Evolutionary conservation across 2,888 invertebrate species (phyloP).

Genomic region (Drymonia ruficornis): DNA sequence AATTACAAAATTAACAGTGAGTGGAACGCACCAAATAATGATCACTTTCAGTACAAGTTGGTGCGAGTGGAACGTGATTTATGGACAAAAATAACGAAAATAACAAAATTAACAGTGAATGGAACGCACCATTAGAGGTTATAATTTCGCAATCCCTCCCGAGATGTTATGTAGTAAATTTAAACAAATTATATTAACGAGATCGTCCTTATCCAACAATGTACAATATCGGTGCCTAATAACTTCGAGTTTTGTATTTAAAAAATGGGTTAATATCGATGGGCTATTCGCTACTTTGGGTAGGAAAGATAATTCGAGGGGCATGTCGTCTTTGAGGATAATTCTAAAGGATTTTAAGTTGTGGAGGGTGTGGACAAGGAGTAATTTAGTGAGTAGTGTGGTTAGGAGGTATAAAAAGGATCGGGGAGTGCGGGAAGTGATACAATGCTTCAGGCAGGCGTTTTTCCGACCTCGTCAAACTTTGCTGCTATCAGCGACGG

Average conservation of each 20-base stretch:
- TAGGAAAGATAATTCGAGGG: slow-evolving; percentile 37
- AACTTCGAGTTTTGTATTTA: slow-evolving; percentile 43
- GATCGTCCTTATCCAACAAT: slow-evolving; percentile 42
- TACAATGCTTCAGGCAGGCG: slow-evolving; percentile 66
- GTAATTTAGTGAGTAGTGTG: slow-evolving; percentile 59
- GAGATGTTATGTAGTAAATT: slow-evolving; percentile 66
- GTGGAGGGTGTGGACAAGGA: slow-evolving; percentile 68
- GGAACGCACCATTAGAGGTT: slow-evolving; percentile 50
- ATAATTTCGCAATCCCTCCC: slow-evolving; percentile 63
- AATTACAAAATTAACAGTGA: too few relatives aligned
- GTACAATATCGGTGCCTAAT: slow-evolving; percentile 43
- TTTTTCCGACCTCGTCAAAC: slow-evolving; percentile 64
- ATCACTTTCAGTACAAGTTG: too few relatives aligned
- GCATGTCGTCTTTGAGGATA: slow-evolving; percentile 61
- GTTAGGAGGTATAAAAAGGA: slow-evolving; percentile 67
- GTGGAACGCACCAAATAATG: too few relatives aligned
- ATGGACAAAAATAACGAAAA: too few relatives aligned
- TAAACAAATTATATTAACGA: slow-evolving; percentile 53
- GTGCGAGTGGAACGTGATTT: too few relatives aligned
- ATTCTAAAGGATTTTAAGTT: slow-evolving; percentile 66
- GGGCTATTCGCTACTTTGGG: slow-evolving; percentile 34
- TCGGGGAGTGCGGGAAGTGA: slow-evolving; percentile 65
- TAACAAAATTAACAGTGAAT: too few relatives aligned
- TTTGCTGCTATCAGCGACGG: slow-evolving; percentile 68
- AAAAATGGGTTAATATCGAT: slow-evolving; percentile 51